Evolutionary conservation across 2,888 invertebrate genomes (phyloP), one percentile per base, ranked within the genome.

Genomic region (Campaea margaritaria): DNA sequence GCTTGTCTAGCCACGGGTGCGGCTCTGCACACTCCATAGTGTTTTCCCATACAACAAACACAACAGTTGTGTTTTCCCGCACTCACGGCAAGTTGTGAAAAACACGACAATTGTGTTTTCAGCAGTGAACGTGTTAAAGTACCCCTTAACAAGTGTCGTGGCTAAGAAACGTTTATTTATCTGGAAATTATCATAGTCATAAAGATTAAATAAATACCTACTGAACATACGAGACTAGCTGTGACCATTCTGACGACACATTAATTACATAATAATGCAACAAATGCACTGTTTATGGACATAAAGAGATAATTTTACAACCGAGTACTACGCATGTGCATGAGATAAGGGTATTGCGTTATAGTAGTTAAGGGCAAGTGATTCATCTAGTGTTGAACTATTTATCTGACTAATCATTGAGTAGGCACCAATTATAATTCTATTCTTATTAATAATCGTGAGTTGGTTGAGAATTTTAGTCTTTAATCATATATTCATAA

Each of bases 271-370:
- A 53, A 49, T 49, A 49, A 39, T 8, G n/a, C 38, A 48, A 48
- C 21, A 31, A 39, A 48, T n/a, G 16, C 48, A 31, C 13, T 43
- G 12, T 13, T 34, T 51, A 36, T 63, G 51, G 46, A 53, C 58
- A 58, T 64, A 58, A 58, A 62, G 58, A 67, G 81, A 81, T 81
- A 79, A 76, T 74, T 79, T 76, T 79, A 81, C 79, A 71, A 79
- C 75, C 38, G 51, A 55, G 38, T 65, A 66, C 73, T 72, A 73
- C 73, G 70, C 66, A 65, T 68, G 67, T 63, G 68, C 65, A 55
- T 8, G 42, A 54, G 80, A 81, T 81, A 82, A 77, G 69, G 58
- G 67, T 74, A 73, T 73, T 73, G 76, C 75, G 74, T 73, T 74
- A 72, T 75, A 75, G 13, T 47, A 27, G 66, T 80, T 78, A 80